phyloP scores from a whole-genome alignment of 1,140 invertebrate species.

The Cepaea nemoralis region DNA sequence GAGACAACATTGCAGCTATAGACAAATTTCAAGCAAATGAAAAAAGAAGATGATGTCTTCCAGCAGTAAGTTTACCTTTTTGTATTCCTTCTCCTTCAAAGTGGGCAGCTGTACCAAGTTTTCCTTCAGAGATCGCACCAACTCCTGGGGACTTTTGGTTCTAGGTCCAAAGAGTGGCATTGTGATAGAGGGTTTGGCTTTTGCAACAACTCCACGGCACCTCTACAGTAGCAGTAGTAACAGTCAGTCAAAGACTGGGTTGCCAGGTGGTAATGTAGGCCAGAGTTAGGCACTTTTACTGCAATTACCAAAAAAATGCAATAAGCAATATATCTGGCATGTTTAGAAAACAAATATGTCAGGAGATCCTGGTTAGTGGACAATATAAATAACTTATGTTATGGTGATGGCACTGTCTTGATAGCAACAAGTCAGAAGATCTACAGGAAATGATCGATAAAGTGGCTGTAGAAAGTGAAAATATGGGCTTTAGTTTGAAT shows the following conservation, averaged over 20 bases:
- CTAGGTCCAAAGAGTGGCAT: conserved; percentile 70
- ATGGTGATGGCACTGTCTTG: neutral
- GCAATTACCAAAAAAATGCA: neutral
- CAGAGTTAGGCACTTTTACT: neutral
- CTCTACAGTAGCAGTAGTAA: neutral
- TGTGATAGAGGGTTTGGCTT: conserved; percentile 1
- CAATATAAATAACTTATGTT: neutral
- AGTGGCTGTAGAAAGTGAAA: too few relatives aligned
- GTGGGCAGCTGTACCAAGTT: conserved; percentile 47
- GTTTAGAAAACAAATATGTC: neutral
- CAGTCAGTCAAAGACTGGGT: neutral
- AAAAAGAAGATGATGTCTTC: too few relatives aligned
- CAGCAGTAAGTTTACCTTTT: too few relatives aligned
- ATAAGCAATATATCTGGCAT: neutral
- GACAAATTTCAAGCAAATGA: too few relatives aligned
- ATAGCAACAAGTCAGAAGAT: neutral
- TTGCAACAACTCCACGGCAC: neutral
- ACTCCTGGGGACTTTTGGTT: conserved; percentile 69
- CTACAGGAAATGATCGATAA: too few relatives aligned
- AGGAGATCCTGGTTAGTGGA: neutral
- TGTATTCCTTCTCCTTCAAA: conserved; percentile 88
- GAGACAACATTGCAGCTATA: too few relatives aligned
- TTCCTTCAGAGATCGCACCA: conserved; percentile 69
- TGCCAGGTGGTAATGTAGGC: neutral
- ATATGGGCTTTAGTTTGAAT: too few relatives aligned